phyloP scores from a whole-genome alignment of 2,797 vertebrate species.

The Brachyrhaphis roseni region DNA sequence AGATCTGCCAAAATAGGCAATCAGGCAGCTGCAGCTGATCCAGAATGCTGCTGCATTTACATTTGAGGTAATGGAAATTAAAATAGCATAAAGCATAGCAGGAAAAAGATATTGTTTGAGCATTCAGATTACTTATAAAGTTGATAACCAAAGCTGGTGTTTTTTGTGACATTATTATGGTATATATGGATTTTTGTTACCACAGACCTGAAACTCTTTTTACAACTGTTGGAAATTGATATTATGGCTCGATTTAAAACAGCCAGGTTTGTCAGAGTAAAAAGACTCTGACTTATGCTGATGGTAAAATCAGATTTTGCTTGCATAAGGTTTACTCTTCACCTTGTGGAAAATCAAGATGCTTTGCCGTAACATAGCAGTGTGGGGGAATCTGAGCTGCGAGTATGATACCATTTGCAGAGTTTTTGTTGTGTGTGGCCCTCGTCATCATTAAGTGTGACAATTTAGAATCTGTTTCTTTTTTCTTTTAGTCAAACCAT shows the following conservation, averaged over 20 bases:
- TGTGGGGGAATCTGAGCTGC: slow-evolving; percentile 22
- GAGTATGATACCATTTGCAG: slow-evolving; percentile 25
- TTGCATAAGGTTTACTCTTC: slow-evolving; percentile 61
- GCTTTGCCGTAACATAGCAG: slow-evolving; percentile 46
- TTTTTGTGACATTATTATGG: slow-evolving; percentile 59
- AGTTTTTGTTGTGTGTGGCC: slow-evolving; percentile 13
- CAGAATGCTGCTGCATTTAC: slow-evolving; percentile 10
- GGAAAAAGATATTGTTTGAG: slow-evolving; percentile 40
- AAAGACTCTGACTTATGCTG: slow-evolving; percentile 56
- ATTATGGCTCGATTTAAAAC: slow-evolving; percentile 52
- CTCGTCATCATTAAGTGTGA: slow-evolving; percentile 39
- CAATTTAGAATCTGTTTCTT: slow-evolving; percentile 41
- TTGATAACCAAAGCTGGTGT: slow-evolving; percentile 58
- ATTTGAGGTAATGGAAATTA: slow-evolving; percentile 38
- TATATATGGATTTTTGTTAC: slow-evolving; percentile 63
- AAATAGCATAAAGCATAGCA: slow-evolving; percentile 35
- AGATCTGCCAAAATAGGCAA: no score
- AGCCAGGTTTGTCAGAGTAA: slow-evolving; percentile 46
- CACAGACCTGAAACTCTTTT: slow-evolving; percentile 66
- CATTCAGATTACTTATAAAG: slow-evolving; percentile 33
- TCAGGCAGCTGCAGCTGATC: no score
- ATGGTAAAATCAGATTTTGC: slow-evolving; percentile 70
- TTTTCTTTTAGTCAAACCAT: not conserved
- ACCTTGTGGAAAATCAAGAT: slow-evolving; percentile 40
- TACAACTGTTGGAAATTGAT: slow-evolving; percentile 64